Evolutionary conservation across 1,140 invertebrate species (phyloP).

Genomic region (Pseudomyrmex gracilis): DNA sequence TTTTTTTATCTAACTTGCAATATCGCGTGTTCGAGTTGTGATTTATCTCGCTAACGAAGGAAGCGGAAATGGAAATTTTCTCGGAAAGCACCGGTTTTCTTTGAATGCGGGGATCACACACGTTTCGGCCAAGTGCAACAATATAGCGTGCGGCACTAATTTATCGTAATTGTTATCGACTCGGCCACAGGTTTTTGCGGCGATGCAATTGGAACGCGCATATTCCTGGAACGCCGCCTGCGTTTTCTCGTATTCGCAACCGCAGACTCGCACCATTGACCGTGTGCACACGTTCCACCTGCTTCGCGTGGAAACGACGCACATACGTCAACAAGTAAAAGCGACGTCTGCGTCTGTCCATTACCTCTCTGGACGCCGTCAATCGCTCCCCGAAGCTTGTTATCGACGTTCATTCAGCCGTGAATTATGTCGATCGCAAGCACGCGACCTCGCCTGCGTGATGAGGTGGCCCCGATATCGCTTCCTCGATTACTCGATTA

Average conservation of each 20-base stretch:
- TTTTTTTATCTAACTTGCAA: neutral
- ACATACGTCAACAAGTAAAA: constrained; percentile 38
- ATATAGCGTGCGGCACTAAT: constrained; percentile 18
- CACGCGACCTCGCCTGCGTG: constrained; percentile 57
- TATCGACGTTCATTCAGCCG: constrained; percentile 57
- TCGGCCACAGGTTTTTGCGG: neutral
- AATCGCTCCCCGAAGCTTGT: constrained; percentile 27
- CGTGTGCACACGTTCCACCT: constrained; percentile 50
- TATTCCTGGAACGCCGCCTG: constrained; percentile 11
- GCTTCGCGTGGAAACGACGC: constrained; percentile 22
- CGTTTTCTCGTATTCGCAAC: neutral
- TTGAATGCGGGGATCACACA: neutral
- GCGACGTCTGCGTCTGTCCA: constrained; percentile 22
- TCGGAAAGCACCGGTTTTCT: neutral
- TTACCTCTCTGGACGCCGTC: constrained; percentile 20
- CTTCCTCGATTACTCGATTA: constrained; percentile 48
- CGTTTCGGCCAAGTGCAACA: constrained; percentile 31
- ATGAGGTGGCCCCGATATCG: constrained; percentile 54
- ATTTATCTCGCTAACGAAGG: neutral
- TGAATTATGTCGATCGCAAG: constrained; percentile 57
- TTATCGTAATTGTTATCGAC: constrained; percentile 26
- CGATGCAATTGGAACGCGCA: neutral
- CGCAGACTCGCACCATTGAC: neutral
- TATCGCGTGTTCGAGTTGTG: neutral
- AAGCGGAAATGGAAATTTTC: constrained; percentile 3